These are phyloP conservation scores for Acrocephalus scirpaceus DNA, from an alignment of 2,797 vertebrate species.

Conservation along the genomic window DNA sequence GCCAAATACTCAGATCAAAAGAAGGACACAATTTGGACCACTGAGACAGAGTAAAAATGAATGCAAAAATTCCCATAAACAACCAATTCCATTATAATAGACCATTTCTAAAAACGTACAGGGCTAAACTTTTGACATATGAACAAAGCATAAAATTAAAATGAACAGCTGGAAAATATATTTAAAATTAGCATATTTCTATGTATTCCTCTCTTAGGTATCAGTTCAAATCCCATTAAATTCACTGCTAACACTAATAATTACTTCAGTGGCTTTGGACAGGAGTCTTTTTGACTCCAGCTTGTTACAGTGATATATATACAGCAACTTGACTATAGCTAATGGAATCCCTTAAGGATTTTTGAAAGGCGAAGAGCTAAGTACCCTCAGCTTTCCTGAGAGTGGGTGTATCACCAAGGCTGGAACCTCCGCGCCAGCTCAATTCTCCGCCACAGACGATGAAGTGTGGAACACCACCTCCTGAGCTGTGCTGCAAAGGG, in stretches of 20 bases:
- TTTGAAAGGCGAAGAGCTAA: background rate
- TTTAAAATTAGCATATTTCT: background rate
- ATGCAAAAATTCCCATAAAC: background rate
- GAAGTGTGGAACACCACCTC: no score
- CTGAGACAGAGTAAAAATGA: background rate
- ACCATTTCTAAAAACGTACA: background rate
- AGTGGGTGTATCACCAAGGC: background rate
- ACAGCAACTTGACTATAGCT: background rate
- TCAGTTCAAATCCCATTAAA: slow-evolving; percentile 17
- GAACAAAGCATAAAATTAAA: background rate
- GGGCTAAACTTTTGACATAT: background rate
- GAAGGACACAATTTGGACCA: background rate
- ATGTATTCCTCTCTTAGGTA: background rate
- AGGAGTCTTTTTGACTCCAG: background rate
- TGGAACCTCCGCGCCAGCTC: no score
- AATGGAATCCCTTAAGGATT: background rate
- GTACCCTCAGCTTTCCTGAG: background rate
- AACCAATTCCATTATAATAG: background rate
- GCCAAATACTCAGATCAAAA: background rate
- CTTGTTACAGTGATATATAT: background rate
- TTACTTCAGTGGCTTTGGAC: background rate
- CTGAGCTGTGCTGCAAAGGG: no score
- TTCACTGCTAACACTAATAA: background rate
- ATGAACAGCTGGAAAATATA: background rate
- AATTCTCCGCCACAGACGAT: no score